These are phyloP conservation scores for Melopsittacus undulatus DNA, from an alignment of 2,797 vertebrate species.

Conservation along the genomic window DNA sequence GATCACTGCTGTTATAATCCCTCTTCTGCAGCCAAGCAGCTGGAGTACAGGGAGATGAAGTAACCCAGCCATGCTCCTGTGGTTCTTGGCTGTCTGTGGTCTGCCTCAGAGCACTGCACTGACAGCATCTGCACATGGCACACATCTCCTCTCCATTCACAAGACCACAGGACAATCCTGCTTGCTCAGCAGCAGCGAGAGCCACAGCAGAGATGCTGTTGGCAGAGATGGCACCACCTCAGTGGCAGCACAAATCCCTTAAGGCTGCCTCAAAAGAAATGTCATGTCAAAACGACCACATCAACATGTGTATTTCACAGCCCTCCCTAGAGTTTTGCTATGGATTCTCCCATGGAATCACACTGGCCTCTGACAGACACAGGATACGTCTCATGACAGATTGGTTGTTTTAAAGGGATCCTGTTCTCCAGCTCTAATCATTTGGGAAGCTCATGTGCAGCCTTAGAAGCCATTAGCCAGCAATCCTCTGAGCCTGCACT, in stretches of 20 bases:
- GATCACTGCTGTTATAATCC: neutral
- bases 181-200: neutral
- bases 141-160: fast-evolving
- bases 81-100: neutral
- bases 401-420: neutral
- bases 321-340: neutral
- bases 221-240: neutral
- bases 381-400: neutral
- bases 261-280: neutral
- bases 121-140: neutral
- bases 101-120: neutral
- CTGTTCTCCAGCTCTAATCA: neutral
- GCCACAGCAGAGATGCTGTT: neutral
- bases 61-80: fast-evolving
- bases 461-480: neutral
- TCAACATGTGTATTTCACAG: neutral
- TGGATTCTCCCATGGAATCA: neutral
- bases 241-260: neutral
- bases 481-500: neutral
- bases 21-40: neutral
- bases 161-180: neutral
- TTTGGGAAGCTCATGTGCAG: neutral
- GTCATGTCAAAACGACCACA: neutral
- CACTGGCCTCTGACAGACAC: neutral
- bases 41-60: neutral